Percentiles rank a stretch among this genome's conserved stretches.
phyloP scores from a whole-genome alignment of 2,888 invertebrate species.

The Drosophila eohydei region DNA sequence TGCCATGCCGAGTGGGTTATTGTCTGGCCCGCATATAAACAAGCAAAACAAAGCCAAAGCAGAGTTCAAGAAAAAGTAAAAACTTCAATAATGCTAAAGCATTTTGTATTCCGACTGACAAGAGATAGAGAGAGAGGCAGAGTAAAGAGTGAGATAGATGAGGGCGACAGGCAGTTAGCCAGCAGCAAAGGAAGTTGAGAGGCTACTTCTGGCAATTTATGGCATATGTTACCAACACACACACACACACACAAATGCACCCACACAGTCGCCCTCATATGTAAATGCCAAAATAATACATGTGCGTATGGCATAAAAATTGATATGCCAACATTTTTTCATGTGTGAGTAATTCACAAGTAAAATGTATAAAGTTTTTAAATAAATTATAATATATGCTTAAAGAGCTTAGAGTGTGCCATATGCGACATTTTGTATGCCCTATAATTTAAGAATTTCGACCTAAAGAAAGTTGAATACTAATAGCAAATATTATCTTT shows the following conservation, averaged over 20 bases:
- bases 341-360: slow-evolving; percentile 80
- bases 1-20: slow-evolving; percentile 74
- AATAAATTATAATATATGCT: slow-evolving; percentile 69
- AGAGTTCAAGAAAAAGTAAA: slow-evolving; percentile 47
- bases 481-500: no score
- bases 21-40: slow-evolving; percentile 77
- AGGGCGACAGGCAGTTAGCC: slow-evolving; percentile 29
- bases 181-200: slow-evolving; percentile 49
- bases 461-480: no score
- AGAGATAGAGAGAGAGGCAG: background rate
- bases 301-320: slow-evolving; percentile 78
- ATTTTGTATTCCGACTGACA: slow-evolving; percentile 50
- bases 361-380: slow-evolving; percentile 76
- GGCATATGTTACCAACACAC: slow-evolving; percentile 72
- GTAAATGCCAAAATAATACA: slow-evolving; percentile 78
- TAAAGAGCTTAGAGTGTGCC: background rate
- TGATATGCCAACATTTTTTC: slow-evolving; percentile 76
- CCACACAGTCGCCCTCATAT: slow-evolving; percentile 49
- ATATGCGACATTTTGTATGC: background rate
- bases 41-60: slow-evolving; percentile 41
- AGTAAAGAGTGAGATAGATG: slow-evolving; percentile 21
- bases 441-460: background rate
- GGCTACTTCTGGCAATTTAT: slow-evolving; percentile 78
- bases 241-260: slow-evolving; percentile 11
- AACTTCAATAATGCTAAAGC: slow-evolving; percentile 75